These are phyloP conservation scores for Drosophila subsilvestris DNA, from an alignment of 2,888 invertebrate genomes.

Conservation along the genomic window DNA sequence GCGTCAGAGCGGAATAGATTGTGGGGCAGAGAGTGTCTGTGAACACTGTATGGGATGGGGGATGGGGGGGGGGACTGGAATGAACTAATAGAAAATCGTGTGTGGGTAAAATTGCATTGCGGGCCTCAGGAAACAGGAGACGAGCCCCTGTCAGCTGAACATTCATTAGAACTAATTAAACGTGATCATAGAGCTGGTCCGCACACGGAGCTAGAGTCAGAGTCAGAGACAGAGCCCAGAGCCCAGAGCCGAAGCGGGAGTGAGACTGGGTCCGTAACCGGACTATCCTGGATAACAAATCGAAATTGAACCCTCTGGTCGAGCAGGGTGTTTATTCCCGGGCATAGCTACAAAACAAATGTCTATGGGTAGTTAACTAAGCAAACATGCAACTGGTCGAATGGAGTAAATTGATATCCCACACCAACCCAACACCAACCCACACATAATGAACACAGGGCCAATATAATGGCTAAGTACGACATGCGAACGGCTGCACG, in stretches of 20 bases:
- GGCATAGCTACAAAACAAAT: not conserved
- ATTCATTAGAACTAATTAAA: constrained; percentile 79
- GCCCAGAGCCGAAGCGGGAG: constrained; percentile 22
- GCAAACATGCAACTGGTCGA: constrained; percentile 52
- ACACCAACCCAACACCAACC: not conserved
- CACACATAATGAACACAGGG: not conserved
- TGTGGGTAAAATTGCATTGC: constrained; percentile 66
- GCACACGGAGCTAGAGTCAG: not conserved
- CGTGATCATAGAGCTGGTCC: constrained; percentile 56
- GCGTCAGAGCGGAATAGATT: constrained; percentile 3
- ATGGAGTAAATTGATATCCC: not conserved
- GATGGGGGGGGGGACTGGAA: too few species aligned
- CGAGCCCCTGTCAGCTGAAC: constrained; percentile 61
- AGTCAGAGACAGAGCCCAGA: constrained; percentile 33
- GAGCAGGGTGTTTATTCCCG: too few species aligned
- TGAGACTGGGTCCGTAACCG: not conserved
- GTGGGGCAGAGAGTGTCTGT: not conserved
- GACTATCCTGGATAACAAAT: not conserved
- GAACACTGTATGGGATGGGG: too few species aligned
- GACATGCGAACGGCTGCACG: not conserved
- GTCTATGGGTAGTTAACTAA: not conserved
- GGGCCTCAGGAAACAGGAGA: constrained; percentile 35
- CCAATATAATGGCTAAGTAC: too few species aligned
- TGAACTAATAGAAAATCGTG: constrained; percentile 70
- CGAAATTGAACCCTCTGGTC: not conserved